Evolutionary conservation across 1,140 invertebrate genomes (phyloP), one percentile per base, ranked within the genome.

Genomic region (Amyelois transitella): DNA sequence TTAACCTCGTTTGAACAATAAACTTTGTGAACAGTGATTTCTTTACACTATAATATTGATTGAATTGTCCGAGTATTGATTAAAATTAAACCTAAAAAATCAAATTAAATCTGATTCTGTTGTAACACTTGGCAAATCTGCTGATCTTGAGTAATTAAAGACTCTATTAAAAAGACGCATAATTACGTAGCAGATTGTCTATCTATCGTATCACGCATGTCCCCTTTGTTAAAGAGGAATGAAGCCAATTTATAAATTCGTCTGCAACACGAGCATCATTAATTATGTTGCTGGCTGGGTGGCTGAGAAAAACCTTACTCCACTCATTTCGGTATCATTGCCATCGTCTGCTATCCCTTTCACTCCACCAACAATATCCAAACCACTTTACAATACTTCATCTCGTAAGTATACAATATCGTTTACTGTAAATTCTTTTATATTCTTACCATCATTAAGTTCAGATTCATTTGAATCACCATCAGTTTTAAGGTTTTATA

Each of bases 201-300:
- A 78, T 81, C 78, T 56, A 50, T 64, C 52, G 53, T 77, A 81
- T 81, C 81, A 77, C 70, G 73, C 66, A 65, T 80, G 77, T 81
- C 75, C n/a, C n/a, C 67, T 83, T 81, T 78, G 77, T 80, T 81
- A 73, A 81, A 79, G 78, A 66, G 67, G 66, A 82, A 81, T 84
- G 75, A 78, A 82, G 73, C 70, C 80, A 83, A 82, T 87, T 82
- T 87, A 84, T 85, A 86, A 85, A 87, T 87, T 80, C 81, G 81
- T 85, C 77, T 76, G 66, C 74, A 55, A 86, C 84, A 84, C 81
- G 81, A 83, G 69, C 71, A 61, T 79, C 84, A 87, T 87, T 87
- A 87, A 87, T 87, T 87, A 87, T 87, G 84, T 87, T 87, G 84
- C 84, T 83, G 84, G 80, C 77, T 87, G 81, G 84, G 84, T 87